These are phyloP conservation scores for Nysson spinosus DNA, from an alignment of 2,888 invertebrate genomes.

Conservation along the genomic window DNA sequence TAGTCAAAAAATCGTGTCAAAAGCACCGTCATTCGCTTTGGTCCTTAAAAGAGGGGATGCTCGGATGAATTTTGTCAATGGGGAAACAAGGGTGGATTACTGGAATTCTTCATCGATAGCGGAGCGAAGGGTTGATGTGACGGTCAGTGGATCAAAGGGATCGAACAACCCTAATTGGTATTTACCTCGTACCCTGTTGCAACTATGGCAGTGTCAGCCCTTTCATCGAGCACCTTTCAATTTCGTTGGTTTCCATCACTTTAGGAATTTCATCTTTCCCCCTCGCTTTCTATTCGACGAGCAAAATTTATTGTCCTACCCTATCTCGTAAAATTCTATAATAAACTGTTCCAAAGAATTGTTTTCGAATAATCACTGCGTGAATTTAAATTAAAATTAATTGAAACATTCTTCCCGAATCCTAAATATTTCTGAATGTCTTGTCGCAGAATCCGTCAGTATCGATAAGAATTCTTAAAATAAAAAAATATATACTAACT, in stretches of 20 bases:
- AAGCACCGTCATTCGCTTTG: too few relatives aligned
- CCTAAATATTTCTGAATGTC: too few relatives aligned
- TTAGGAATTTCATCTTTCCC: constrained; percentile 10
- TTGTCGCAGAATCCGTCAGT: too few relatives aligned
- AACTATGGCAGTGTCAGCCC: neutral
- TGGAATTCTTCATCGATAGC: constrained; percentile 29
- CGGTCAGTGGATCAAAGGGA: constrained; percentile 55
- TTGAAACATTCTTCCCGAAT: too few relatives aligned
- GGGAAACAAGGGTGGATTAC: constrained; percentile 1
- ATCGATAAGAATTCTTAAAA: too few relatives aligned
- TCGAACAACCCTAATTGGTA: constrained; percentile 29
- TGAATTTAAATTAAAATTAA: too few relatives aligned
- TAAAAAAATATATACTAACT: too few relatives aligned
- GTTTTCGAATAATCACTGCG: too few relatives aligned
- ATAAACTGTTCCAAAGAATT: neutral
- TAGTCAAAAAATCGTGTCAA: constrained; percentile 8
- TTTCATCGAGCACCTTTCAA: constrained; percentile 15
- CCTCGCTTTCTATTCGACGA: neutral
- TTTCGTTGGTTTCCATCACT: constrained; percentile 3
- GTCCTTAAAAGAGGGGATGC: neutral
- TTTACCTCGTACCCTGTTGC: constrained; percentile 14
- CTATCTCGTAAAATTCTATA: too few relatives aligned
- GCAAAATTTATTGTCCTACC: neutral
- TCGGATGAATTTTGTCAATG: neutral
- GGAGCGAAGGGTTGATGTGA: constrained; percentile 14